phyloP scores from a whole-genome alignment of 2,888 invertebrate species.

The Odontocerum albicorne region DNA sequence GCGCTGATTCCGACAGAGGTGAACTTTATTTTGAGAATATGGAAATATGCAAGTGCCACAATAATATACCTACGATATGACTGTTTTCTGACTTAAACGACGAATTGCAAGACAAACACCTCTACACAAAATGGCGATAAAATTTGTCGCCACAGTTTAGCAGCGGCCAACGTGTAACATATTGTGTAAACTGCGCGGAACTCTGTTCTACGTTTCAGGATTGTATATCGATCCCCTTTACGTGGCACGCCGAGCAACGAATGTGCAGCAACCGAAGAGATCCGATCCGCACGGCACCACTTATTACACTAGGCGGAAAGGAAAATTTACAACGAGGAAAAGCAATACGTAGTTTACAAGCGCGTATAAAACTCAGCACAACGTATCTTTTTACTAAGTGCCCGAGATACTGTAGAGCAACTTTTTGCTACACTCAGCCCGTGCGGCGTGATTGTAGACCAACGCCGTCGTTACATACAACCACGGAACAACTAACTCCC shows the following conservation, averaged over 20 bases:
- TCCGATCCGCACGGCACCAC: conserved; percentile 52
- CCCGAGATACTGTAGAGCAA: too few species aligned
- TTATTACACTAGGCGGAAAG: conserved; percentile 52
- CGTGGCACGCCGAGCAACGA: conserved; percentile 25
- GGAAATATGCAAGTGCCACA: background rate
- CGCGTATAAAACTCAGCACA: conserved; percentile 1
- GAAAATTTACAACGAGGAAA: background rate
- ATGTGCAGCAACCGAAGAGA: conserved; percentile 47
- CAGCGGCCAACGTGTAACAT: conserved; percentile 30
- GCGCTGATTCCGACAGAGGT: too few species aligned
- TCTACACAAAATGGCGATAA: conserved; percentile 28
- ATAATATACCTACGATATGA: conserved; percentile 14
- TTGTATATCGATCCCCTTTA: conserved; percentile 30
- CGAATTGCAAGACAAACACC: conserved; percentile 16
- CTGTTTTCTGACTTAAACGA: conserved; percentile 5
- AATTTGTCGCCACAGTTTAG: conserved; percentile 19
- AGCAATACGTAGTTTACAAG: background rate
- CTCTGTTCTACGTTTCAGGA: conserved; percentile 23
- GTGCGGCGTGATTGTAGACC: conserved; percentile 23
- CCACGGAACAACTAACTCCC: conserved; percentile 13
- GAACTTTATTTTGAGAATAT: too few species aligned
- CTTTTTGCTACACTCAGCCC: background rate
- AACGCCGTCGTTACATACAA: conserved; percentile 21
- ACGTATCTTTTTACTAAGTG: too few species aligned
- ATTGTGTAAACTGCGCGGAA: conserved; percentile 27